Base-by-base conservation (phyloP, 2,797 vertebrate genomes). In the Otolemur crassicaudatus region DNA sequence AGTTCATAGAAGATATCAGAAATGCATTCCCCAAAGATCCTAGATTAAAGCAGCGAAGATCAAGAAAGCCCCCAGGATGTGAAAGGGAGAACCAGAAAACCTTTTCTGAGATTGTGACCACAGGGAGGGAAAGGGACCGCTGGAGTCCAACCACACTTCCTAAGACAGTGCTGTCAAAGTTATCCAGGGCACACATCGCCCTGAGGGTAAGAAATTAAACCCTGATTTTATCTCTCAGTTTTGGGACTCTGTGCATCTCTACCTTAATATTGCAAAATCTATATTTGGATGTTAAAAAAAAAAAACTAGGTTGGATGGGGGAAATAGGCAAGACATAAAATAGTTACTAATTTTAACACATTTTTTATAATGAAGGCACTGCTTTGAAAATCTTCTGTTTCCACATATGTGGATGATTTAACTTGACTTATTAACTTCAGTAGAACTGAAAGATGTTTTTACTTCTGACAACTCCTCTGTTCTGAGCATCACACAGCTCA, bases 341-440 rank as follows among this genome's bases (percentile, higher is more conserved):
- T 67, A 98, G 94, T 97, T 97, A 96, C 75, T 81, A 81, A 98
- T 91, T 97, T 94, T 98, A 98, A 98, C 97, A 98, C 87, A 43
- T 97, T 98, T 98, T 70, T 97, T 97, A 97, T 98, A 98, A 98
- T 96, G 61, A 97, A 98, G 97, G 94, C 94, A 27, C 67, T 97
- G 82, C 91, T 98, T 91, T 97, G 83, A 95, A 98, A 94, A 82
- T 94, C 86, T 97, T 94, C 89, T 97, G 49, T 88, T 96, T 97
- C 69, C 97, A 61, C 94, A 97, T 96, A 98, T 94, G 82, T 86
- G 97, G 97, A 97, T 94, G 96, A 96, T 98, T 96, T 98, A 94
- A 95, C 97, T 97, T 97, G 97, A 98, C 98, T 98, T 97, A 98
- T 98, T 98, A 98, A 98, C 92, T 98, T 98, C 31, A 27, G 97